Conservation (phyloP, 2,113 vertebrate genomes). For the Vicugna pacos region DNA sequence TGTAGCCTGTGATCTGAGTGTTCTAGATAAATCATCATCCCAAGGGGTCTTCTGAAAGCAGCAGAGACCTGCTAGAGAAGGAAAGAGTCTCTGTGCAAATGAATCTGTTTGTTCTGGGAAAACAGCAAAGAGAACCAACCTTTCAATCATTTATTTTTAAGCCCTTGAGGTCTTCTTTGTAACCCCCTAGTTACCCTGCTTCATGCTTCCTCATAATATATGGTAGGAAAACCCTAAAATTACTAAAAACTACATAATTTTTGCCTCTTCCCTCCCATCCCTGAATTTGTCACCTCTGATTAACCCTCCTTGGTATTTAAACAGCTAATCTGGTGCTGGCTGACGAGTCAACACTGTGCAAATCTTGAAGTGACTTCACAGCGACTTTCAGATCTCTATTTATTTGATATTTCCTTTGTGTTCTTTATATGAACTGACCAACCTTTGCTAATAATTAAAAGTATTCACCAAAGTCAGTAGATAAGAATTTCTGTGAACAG, state of each 20-base stretch:
- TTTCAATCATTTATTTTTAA: background rate
- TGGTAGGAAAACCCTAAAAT: background rate
- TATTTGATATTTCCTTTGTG: slow-evolving; percentile 14
- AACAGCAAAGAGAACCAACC: background rate
- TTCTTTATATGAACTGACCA: background rate
- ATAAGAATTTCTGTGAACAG: slow-evolving; percentile 3
- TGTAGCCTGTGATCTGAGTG: background rate
- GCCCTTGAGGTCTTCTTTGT: background rate
- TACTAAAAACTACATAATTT: background rate
- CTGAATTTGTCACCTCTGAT: slow-evolving; percentile 48
- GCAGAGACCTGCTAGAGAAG: background rate
- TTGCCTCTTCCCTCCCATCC: background rate
- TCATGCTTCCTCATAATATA: accelerated
- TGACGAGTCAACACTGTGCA: background rate
- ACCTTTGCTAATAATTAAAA: slow-evolving; percentile 69
- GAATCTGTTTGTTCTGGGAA: background rate
- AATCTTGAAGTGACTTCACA: background rate
- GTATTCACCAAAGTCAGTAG: background rate
- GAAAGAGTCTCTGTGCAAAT: background rate
- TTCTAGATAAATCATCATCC: background rate
- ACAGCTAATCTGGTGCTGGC: slow-evolving; percentile 75
- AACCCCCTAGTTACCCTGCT: background rate
- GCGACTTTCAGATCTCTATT: slow-evolving; percentile 66
- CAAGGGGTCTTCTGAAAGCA: background rate
- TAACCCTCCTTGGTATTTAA: slow-evolving; percentile 73